Evolutionary conservation across 2,797 vertebrate species (phyloP), one percentile per base, ranked within the genome.

Genomic region (Glyptemys insculpta): DNA sequence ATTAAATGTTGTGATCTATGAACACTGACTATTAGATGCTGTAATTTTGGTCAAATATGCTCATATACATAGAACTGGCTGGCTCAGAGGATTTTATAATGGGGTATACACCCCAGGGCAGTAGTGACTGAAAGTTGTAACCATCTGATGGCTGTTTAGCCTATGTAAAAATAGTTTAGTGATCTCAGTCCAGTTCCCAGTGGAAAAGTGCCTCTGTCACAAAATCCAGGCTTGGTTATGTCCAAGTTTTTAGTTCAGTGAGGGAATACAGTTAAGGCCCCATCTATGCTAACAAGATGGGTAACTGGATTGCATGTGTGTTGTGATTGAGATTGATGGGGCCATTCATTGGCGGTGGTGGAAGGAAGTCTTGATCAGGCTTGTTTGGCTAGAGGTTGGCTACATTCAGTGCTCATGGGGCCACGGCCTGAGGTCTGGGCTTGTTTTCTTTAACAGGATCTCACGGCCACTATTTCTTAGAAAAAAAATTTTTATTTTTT

Each of bases 101-200:
- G 31, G 47, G 56, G 72, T 12, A 1, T 2, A 1, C 19, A 34
- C 79, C 44, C 84, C 93, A 86, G 34, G 68, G 56, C 56, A 76
- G 11, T 3, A 12, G 25, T 91, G 89, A 59, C 81, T 91, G 78
- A 90, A 57, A 53, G 78, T 68, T 83, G 25, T 18, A 4, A 29
- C 44, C 29, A 76, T 52, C 93, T 68, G 79, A 76, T 1, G 8
- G 34, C 50, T 79, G 6, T 27, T 85, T 83, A 57, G 0, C 14
- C 59, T 29, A 68, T 31, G 53, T 31, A 29, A 59, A 59, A 37
- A 56, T 3, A 68, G 11, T 29, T 56, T 25, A 31, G 84, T 76
- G 90, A 65, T 92, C 88, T 89, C 54, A 76, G 72, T 87, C 82
- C 78, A 87, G 14, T 47, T 93, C 72, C 82, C 86, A 44, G 37